Base-by-base conservation (phyloP, 1,140 invertebrate species). In the Bombus confusus region DNA sequence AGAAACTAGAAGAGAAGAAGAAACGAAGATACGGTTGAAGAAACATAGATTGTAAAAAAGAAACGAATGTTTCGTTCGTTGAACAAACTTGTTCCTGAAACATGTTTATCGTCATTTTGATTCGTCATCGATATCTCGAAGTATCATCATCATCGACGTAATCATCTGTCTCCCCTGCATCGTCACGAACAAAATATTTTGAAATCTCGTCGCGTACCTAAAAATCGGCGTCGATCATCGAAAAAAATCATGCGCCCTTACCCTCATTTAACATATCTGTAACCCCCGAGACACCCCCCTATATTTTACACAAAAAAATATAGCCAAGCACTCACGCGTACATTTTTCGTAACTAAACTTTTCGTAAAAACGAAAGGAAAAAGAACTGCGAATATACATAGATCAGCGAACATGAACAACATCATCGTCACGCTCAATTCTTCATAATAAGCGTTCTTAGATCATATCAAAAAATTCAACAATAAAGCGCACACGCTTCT, bases 91-190 rank as follows among this genome's bases (percentile, higher is more conserved):
- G 83, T 66, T 80, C 73, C 85, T 80, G 59, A 86, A 83, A 62
- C 41, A 37, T 22, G 72, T 89, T 72, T 72, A 84, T 87, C 69
- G 81, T 80, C 62, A 78, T 89, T 75, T 43, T 43, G 22, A 83
- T 78, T 75, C 59, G 73, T 80, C 69, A 83, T 86, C 77, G 31
- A 75, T 76, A 76, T 34, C 84, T 85, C 75, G 73, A 82, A 62
- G 66, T 72, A 80, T 85, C 73, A 84, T 75, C 82, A 69, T 81
- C 69, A 86, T 80, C 68, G 52, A 52, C 39, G 75, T 47, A 28
- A 74, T 86, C 88, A 90, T 87, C 37, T 88, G 74, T 74, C 86
- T 89, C 76, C 81, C 86, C 69, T 64, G 79, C 80, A 86, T 79
- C 79, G 34, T 72, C 76, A 47, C 75, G 57, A n/a, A 57, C 25